phyloP scores from a whole-genome alignment of 2,888 invertebrate species.

The Ophion slaviceki region DNA sequence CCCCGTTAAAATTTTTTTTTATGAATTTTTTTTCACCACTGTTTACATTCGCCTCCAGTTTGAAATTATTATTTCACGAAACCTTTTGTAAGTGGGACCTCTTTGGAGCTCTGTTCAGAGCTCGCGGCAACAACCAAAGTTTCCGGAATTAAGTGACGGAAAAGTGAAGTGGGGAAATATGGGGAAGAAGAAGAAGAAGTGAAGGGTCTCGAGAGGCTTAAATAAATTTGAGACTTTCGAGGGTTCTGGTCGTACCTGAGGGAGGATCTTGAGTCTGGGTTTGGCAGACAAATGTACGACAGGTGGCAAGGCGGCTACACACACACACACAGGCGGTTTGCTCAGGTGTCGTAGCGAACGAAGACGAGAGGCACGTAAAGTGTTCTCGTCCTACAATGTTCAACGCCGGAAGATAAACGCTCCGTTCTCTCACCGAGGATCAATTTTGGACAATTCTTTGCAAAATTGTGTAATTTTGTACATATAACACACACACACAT shows the following conservation, averaged over 20 bases:
- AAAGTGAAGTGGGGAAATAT: background rate
- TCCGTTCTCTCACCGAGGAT: background rate
- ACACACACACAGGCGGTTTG: conserved; percentile 24
- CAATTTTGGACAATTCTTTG: too few species aligned
- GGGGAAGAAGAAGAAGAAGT: conserved; percentile 6
- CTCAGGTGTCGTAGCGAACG: conserved; percentile 58
- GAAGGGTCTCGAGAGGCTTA: background rate
- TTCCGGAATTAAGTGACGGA: background rate
- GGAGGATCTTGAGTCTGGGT: conserved; percentile 3
- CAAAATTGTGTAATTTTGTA: too few species aligned
- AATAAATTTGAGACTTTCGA: conserved; percentile 12
- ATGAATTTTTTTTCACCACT: background rate
- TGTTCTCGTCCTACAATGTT: conserved; percentile 30
- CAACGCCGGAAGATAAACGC: background rate
- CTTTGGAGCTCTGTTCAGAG: background rate
- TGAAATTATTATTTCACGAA: background rate
- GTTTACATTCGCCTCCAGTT: background rate
- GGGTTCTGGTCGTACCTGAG: conserved; percentile 13
- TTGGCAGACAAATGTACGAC: conserved; percentile 35
- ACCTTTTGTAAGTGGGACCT: background rate
- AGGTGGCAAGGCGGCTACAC: conserved; percentile 51
- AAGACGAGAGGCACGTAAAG: conserved; percentile 40
- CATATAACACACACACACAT: too few species aligned
- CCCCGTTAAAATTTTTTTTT: background rate
- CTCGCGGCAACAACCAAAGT: background rate